Conservation (phyloP, 2,797 vertebrate genomes). For the Chaetophractus vellerosus region DNA sequence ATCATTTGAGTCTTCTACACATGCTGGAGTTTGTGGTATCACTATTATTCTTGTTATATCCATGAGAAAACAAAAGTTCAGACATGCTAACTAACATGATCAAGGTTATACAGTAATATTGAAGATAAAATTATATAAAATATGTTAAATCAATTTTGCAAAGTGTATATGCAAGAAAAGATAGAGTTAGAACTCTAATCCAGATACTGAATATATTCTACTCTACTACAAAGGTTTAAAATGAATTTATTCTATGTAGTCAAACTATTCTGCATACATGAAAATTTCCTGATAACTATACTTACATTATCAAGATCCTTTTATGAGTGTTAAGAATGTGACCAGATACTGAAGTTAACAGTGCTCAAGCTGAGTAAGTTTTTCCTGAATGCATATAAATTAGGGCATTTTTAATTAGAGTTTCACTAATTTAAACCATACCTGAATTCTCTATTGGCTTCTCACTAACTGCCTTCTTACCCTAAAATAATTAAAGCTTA, state of each 20-base stretch:
- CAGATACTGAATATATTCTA: background rate
- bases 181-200: background rate
- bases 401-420: background rate
- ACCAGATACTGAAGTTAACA: background rate
- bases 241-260: background rate
- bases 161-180: background rate
- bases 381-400: background rate
- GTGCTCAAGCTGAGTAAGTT: background rate
- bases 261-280: background rate
- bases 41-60: background rate
- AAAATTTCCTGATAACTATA: background rate
- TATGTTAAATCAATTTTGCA: background rate
- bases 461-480: background rate
- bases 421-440: background rate
- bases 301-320: background rate
- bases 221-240: background rate
- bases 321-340: background rate
- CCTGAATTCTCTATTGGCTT: background rate
- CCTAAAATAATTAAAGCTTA: constrained; percentile 47
- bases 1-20: background rate
- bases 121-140: background rate
- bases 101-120: background rate
- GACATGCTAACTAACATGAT: background rate
- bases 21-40: background rate
- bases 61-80: background rate